Base-by-base conservation (phyloP, 2,888 invertebrate genomes). In the Clanis bilineata region DNA sequence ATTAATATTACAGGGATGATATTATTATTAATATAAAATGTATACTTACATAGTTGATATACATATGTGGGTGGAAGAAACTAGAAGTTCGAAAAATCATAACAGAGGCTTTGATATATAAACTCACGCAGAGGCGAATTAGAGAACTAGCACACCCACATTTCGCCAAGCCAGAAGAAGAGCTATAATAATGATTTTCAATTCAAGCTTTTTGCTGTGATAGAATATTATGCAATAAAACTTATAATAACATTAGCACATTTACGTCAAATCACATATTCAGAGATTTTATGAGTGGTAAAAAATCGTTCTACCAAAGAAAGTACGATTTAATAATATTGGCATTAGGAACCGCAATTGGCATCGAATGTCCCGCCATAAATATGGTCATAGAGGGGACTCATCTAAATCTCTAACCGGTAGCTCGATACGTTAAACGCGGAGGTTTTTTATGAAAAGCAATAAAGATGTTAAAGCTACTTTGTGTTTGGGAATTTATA, bases 401-500 rank as follows among this genome's bases (percentile, higher is more conserved):
- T 77, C 77, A 75, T 72, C 77, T 70, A 74, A 76, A 82, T 80
- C 80, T 79, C 74, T 77, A 82, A 80, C 80, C 80, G 79, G 80
- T 70, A 79, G 83, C 85, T 82, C 83, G 86, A 85, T 86, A 83
- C 82, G 83, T 83, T 84, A 81, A 85, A 80, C 79, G 80, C 63
- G 73, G 82, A 80, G 82, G 18, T 51, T 85, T 88, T 87, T 88
- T 91, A 91, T 91, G 88, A 90, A 90, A 90, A 88, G 85, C 90
- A 87, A 90, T 91, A 91, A 90, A 90, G 86, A 88, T 87, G 89
- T 88, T 88, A 86, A 83, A 86, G 87, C 87, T 90, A 91, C 90
- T 91, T 90, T 91, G 90, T 90, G 86, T 90, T 88, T 84, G 89
- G 80, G 82, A 90, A 90, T 91, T 91, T 91, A 91, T 91, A 86